Conservation (phyloP, 2,888 invertebrate species). For the Prosopocoilus inquinatus region DNA sequence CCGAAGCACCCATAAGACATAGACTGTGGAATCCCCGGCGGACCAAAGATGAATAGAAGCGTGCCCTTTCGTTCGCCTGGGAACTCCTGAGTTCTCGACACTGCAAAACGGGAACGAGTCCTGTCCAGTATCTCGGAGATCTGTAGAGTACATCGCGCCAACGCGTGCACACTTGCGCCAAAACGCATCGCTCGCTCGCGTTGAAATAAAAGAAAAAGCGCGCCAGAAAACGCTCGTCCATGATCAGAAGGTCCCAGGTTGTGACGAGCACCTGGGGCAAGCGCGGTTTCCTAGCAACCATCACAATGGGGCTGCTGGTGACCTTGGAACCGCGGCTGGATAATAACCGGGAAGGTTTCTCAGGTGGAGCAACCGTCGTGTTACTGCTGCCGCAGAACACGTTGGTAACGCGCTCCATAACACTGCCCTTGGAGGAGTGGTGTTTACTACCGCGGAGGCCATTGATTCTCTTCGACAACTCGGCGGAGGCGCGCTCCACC, state of each 20-base stretch:
- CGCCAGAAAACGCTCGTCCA: slow-evolving; percentile 81
- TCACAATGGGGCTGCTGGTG: slow-evolving; percentile 27
- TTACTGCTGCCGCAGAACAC: slow-evolving; percentile 72
- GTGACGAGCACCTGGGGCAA: slow-evolving; percentile 59
- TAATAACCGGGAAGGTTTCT: slow-evolving; percentile 53
- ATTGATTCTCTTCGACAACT: slow-evolving; percentile 85
- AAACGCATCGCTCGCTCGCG: slow-evolving; percentile 64
- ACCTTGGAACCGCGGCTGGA: slow-evolving; percentile 32
- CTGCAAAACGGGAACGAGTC: slow-evolving; percentile 79
- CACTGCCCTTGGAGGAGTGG: slow-evolving; percentile 55
- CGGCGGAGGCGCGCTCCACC: slow-evolving; percentile 88
- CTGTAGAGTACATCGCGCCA: slow-evolving; percentile 90
- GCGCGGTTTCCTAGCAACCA: slow-evolving; percentile 38
- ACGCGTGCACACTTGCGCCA: slow-evolving; percentile 73
- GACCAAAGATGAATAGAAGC: slow-evolving; percentile 78
- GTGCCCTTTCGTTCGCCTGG: slow-evolving; percentile 56
- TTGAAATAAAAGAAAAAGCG: slow-evolving; percentile 81
- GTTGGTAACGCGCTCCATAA: slow-evolving; percentile 85
- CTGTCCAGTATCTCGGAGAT: slow-evolving; percentile 84
- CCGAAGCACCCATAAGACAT: slow-evolving; percentile 80
- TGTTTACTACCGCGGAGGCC: slow-evolving; percentile 69
- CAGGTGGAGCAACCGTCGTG: slow-evolving; percentile 48
- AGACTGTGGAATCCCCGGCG: slow-evolving; percentile 84
- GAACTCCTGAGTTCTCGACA: slow-evolving; percentile 76
- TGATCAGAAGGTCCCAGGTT: slow-evolving; percentile 72